Percentiles rank a stretch among this genome's conserved stretches.
phyloP scores from a whole-genome alignment of 1,140 invertebrate genomes.

The Drosophila ambigua region DNA sequence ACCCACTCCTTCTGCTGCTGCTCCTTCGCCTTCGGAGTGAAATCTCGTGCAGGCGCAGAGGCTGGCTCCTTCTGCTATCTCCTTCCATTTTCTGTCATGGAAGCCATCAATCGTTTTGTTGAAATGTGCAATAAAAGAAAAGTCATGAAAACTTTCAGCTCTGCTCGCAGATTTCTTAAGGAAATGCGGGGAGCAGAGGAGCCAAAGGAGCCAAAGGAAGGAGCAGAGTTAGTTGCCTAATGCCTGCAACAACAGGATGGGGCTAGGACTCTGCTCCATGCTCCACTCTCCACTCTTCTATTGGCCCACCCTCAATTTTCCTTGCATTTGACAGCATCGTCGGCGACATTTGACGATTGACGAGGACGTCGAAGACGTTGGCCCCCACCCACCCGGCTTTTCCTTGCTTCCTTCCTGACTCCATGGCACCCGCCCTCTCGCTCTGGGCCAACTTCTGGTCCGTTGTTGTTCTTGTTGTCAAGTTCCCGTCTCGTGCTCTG shows the following conservation, averaged over 20 bases:
- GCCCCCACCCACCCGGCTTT: neutral
- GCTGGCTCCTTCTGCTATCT: slow-evolving; percentile 6
- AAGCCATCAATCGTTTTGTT: slow-evolving; percentile 84
- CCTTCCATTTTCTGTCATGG: slow-evolving; percentile 63
- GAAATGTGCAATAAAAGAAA: slow-evolving; percentile 84
- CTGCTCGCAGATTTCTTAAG: slow-evolving; percentile 74
- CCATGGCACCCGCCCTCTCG: neutral
- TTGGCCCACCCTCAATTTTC: slow-evolving; percentile 53
- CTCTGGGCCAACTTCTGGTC: neutral
- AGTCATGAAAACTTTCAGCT: slow-evolving; percentile 83
- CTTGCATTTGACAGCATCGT: slow-evolving; percentile 78
- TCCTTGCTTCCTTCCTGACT: neutral
- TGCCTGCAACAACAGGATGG: slow-evolving; percentile 73
- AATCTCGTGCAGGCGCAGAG: slow-evolving; percentile 56
- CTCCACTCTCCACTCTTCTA: too few species aligned
- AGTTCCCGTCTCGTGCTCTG: slow-evolving; percentile 28
- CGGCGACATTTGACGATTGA: slow-evolving; percentile 83
- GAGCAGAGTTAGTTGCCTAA: slow-evolving; percentile 65
- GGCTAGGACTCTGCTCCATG: slow-evolving; percentile 20
- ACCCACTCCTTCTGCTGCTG: slow-evolving; percentile 11
- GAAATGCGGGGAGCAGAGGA: slow-evolving; percentile 1
- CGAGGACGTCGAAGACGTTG: slow-evolving; percentile 75
- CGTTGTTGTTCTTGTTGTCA: slow-evolving; percentile 53
- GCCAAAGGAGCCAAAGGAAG: slow-evolving; percentile 14
- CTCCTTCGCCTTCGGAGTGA: slow-evolving; percentile 7